Base-by-base conservation (phyloP, 1,140 invertebrate species). In the Drosophila subpulchrella region DNA sequence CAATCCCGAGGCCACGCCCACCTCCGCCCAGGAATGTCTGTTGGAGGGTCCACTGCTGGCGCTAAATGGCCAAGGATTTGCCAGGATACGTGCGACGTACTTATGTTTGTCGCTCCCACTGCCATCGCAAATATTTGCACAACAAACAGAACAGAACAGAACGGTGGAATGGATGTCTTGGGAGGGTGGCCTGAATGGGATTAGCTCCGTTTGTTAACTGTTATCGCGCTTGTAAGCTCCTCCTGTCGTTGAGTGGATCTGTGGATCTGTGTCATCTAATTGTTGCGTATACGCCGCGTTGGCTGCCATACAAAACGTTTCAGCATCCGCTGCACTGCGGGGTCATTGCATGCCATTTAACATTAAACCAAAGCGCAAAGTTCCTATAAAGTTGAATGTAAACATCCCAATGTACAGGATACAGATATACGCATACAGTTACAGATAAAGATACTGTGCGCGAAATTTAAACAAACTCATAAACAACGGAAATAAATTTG, bases 191-290 rank as follows among this genome's bases (percentile, higher is more conserved):
- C 47, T 32, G 63, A 81, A 70, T 78, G 70, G 78, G 84, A 89
- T 89, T 89, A 89, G 70, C 70, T 68, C 66, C 63, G 80, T 89
- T 89, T 81, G 84, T 72, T 89, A 84, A 89, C 80, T 84, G 84
- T 80, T 89, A 89, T 89, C 84, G 80, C 74, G 47, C 72, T 78
- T 89, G 84, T 89, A 89, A 89, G 74, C 84, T 75, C 73, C 84
- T 75, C 73, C 74, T 89, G 84, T 89, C 74, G 57, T 68, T 48
- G 61, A 88, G 72, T 83, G 63, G 80, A 79, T 83, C 63, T 51
- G 56, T 34, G 68, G 80, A 79, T 83, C 63, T 51, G 56, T 38
- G 68, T 50, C 55, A 57, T 68, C 46, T 70, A 78, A 79, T 73
- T 88, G 79, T 78, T 79, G 67, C 75, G 63, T 63, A 86, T 85